Base-by-base conservation (phyloP, 1,140 invertebrate genomes). In the Drosophila hydei region DNA sequence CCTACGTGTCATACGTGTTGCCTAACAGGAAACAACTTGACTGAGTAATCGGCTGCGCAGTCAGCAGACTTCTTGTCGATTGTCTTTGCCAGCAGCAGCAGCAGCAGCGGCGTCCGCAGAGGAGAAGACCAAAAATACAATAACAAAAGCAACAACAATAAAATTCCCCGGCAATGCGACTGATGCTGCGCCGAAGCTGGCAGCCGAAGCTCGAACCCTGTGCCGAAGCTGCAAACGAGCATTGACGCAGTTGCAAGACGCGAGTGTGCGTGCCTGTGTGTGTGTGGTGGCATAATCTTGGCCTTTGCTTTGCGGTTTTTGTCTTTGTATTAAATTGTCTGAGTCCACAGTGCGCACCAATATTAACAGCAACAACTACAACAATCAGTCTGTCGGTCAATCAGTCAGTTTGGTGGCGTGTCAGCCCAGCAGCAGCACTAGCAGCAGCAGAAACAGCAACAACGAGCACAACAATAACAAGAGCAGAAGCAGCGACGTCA, bases 271-370 rank as follows among this genome's bases (percentile, higher is more conserved):
- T 60, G 43, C n/a, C 4, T 40, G 51, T 42, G 14, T 14, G 16
- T 48, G 42, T 54, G 27, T 25, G 30, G 67, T 88, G 83, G 83
- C 83, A 88, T 88, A 88, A 88, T 88, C 83, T 88, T 88, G 83
- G 83, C 83, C 83, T 87, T 87, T 63, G 73, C 51, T 73, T 64
- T 80, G 60, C 45, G 61, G 42, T 79, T 69, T 65, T 61, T 77
- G 77, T 79, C 83, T 88, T 83, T 78, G 72, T 75, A 67, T 81
- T 65, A 81, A 60, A 72, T 72, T 77, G 64, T 60, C 67, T 72
- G 77, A 65, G 68, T 75, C 71, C 64, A 68, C 65, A 70, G 60
- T 52, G 23, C 60, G 33, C 56, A 51, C 40, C 27, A 23, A 19
- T 14, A n/a, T n/a, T n/a, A 40, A 56, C 36, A 50, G n/a, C 16